Base-by-base conservation (phyloP, 1,140 invertebrate genomes). In the Cataglyphis hispanica region DNA sequence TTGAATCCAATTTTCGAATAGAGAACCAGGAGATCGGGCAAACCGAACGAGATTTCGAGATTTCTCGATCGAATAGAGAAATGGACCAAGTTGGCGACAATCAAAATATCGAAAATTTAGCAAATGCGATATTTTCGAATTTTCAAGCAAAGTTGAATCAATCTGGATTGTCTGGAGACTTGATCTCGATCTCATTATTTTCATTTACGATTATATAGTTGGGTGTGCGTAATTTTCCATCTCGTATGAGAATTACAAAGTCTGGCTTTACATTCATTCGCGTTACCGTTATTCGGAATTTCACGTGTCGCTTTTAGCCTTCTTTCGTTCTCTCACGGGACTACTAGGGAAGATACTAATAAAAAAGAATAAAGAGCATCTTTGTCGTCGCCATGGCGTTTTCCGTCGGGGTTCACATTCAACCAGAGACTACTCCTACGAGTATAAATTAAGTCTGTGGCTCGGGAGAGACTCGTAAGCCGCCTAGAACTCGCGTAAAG, bases 381-480 rank as follows among this genome's bases (percentile, higher is more conserved):
- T 66, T 70, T 66, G 22, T 37, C 60, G 19, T 53, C 43, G 76
- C 22, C 46, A 50, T 22, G 13, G 7, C 56, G 5, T 58, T 81
- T 81, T 43, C 66, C 50, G 66, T 37, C 66, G 50, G 34, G 58
- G 25, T 43, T n/a, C n/a, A 34, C 78, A 37, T 67, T 46, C 78
- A 16, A 58, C 64, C 50, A 19, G 40, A 25, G 22, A 43, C 37
- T 56, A 81, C 66, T 70, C 13, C 11, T 37, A 31, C 63, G 31
- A 58, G 66, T 70, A 70, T 81, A 81, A 81, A 81, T 81, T 81
- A 70, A 50, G 66, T 81, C 78, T 81, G 31, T 3, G 78, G 19
- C 78, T 70, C 22, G 66, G 7, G 19, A 70, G 46, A 70, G 50
- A 58, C 50, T 81, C 50, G 77, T 81, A 81, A 81, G 70, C 34